Conservation (phyloP, 1,140 invertebrate species). For the fruit fly (Drosophila melanogaster) region DNA sequence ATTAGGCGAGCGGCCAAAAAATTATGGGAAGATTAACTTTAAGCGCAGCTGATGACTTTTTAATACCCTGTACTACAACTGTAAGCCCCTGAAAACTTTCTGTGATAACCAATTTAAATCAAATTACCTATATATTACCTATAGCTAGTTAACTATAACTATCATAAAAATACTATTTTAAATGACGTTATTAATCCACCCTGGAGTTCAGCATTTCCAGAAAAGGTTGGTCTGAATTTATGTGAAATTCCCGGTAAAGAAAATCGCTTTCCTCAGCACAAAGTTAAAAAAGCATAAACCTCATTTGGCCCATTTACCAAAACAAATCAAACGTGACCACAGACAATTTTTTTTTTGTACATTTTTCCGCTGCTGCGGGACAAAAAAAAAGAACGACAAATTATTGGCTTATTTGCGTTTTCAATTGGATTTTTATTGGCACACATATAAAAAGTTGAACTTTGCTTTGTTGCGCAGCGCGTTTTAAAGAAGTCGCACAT, state of each 20-base stretch:
- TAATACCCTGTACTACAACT: constrained; percentile 16
- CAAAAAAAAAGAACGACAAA: constrained; percentile 35
- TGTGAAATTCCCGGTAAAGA: constrained; percentile 47
- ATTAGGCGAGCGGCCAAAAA: constrained; percentile 36
- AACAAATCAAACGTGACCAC: constrained; percentile 69
- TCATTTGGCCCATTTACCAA: constrained; percentile 63
- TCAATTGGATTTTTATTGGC: constrained; percentile 73
- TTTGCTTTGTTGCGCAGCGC: not conserved
- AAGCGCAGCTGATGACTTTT: constrained; percentile 5
- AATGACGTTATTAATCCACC: not conserved
- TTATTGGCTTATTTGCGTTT: constrained; percentile 69
- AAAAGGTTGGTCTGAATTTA: constrained; percentile 35
- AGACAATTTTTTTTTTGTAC: constrained; percentile 49
- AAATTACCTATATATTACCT: too few species aligned
- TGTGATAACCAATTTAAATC: not conserved
- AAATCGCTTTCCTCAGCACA: constrained; percentile 60
- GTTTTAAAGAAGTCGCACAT: constrained; percentile 44
- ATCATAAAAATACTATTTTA: too few species aligned
- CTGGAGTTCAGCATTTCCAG: not conserved
- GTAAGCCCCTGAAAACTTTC: not conserved
- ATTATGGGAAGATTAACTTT: constrained; percentile 3
- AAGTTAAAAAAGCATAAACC: constrained; percentile 27
- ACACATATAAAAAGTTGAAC: constrained; percentile 22
- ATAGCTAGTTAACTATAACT: too few species aligned
- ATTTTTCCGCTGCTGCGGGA: constrained; percentile 6